Evolutionary conservation across 2,888 invertebrate species (phyloP).

Genomic region (Candidula unifasciata): DNA sequence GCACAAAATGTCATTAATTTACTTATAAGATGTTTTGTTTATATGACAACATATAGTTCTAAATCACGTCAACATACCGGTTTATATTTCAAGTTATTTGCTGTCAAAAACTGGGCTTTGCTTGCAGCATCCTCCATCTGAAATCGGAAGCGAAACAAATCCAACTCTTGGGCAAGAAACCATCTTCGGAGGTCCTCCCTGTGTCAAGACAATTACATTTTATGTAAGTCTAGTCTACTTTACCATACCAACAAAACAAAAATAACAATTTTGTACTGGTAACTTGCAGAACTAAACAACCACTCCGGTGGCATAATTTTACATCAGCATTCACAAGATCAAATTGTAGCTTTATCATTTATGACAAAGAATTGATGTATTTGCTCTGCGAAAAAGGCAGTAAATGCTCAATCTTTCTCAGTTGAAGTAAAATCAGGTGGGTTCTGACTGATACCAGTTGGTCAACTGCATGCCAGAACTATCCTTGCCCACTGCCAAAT

Average conservation of each 20-base stretch:
- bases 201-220: slow-evolving; percentile 76
- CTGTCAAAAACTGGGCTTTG: slow-evolving; percentile 65
- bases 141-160: slow-evolving; percentile 86
- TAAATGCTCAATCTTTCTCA: neutral
- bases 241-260: neutral
- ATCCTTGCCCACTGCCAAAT: too few relatives aligned
- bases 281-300: too few relatives aligned
- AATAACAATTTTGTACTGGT: neutral
- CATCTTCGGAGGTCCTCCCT: slow-evolving; percentile 89
- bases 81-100: slow-evolving; percentile 72
- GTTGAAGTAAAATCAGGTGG: neutral
- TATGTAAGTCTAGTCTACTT: neutral
- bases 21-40: too few relatives aligned
- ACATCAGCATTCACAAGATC: too few relatives aligned
- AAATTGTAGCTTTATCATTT: too few relatives aligned
- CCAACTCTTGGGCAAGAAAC: slow-evolving; percentile 92
- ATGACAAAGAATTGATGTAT: too few relatives aligned
- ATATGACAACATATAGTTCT: neutral
- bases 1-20: too few relatives aligned
- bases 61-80: slow-evolving; percentile 62
- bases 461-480: too few relatives aligned
- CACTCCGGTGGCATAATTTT: too few relatives aligned
- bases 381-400: too few relatives aligned
- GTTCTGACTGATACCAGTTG: too few relatives aligned
- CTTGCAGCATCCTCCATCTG: slow-evolving; percentile 63